Evolutionary conservation across 1,140 invertebrate genomes (phyloP).

Genomic region (Mamestra configurata): DNA sequence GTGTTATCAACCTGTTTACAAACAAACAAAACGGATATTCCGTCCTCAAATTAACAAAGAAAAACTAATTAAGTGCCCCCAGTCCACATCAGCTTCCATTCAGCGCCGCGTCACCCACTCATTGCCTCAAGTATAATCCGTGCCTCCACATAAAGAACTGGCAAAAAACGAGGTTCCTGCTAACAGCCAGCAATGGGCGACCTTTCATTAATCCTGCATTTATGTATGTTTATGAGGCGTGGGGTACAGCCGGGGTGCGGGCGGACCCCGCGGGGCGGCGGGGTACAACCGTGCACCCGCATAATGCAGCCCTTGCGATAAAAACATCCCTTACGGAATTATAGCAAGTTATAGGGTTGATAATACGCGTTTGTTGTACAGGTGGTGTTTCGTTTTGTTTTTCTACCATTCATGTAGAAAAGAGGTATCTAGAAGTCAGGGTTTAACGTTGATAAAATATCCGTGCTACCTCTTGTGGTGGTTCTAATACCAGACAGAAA

Average conservation of each 20-base stretch:
- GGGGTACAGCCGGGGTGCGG: background rate
- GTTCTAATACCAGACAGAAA: too few species aligned
- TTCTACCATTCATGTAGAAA: background rate
- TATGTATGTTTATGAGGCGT: slow-evolving; percentile 35
- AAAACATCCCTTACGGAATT: slow-evolving; percentile 43
- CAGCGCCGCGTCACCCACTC: background rate
- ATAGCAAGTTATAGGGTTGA: slow-evolving; percentile 35
- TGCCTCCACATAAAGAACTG: slow-evolving; percentile 30
- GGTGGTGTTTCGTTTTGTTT: slow-evolving; percentile 3
- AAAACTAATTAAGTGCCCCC: background rate
- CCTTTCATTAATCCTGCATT: slow-evolving; percentile 44
- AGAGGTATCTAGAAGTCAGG: background rate
- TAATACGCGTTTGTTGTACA: slow-evolving; percentile 12
- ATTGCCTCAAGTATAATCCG: slow-evolving; percentile 29
- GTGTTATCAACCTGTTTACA: background rate
- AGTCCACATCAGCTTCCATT: background rate
- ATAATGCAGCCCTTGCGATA: slow-evolving; percentile 37
- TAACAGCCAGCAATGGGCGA: slow-evolving; percentile 36
- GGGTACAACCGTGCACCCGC: slow-evolving; percentile 34
- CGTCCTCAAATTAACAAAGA: background rate
- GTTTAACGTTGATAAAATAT: background rate
- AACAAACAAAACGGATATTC: background rate
- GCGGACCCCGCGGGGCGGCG: background rate
- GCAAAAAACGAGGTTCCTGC: slow-evolving; percentile 14
- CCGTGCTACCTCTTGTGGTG: too few species aligned